phyloP scores from a whole-genome alignment of 2,113 vertebrate species.

The Chiloscyllium plagiosum region DNA sequence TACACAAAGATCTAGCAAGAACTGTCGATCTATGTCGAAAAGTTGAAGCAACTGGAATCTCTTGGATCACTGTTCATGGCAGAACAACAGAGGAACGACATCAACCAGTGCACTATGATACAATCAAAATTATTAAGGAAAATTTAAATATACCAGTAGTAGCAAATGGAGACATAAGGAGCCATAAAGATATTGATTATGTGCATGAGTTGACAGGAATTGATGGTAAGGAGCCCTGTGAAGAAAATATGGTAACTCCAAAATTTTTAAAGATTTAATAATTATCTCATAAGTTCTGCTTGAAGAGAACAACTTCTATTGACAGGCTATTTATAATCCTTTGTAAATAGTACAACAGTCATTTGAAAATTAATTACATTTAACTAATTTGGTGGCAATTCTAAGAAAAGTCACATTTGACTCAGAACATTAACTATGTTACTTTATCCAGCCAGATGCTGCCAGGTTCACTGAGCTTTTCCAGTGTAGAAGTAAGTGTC shows the following conservation, averaged over 20 bases:
- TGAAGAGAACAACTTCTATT: not conserved
- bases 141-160: slow-evolving; percentile 79
- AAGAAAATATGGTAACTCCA: not conserved
- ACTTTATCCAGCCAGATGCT: too few species aligned
- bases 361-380: not conserved
- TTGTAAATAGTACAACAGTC: not conserved
- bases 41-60: slow-evolving; percentile 81
- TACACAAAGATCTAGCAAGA: slow-evolving; percentile 77
- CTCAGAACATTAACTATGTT: too few species aligned
- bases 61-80: slow-evolving; percentile 93
- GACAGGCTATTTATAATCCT: not conserved
- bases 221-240: slow-evolving; percentile 69
- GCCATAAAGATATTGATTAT: slow-evolving; percentile 74
- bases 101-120: slow-evolving; percentile 86
- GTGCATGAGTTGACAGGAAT: slow-evolving; percentile 71
- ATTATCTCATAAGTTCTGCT: not conserved
- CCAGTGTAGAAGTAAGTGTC: too few species aligned
- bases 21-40: slow-evolving; percentile 92
- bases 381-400: too few species aligned
- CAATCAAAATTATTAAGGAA: slow-evolving; percentile 88
- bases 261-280: not conserved
- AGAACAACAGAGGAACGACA: slow-evolving; percentile 84
- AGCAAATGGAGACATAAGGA: slow-evolving; percentile 88
- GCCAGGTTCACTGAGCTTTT: too few species aligned
- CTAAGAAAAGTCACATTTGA: too few species aligned